Evolutionary conservation across 2,797 vertebrate species (phyloP).

Genomic region (Chaetodon trifasciatus): DNA sequence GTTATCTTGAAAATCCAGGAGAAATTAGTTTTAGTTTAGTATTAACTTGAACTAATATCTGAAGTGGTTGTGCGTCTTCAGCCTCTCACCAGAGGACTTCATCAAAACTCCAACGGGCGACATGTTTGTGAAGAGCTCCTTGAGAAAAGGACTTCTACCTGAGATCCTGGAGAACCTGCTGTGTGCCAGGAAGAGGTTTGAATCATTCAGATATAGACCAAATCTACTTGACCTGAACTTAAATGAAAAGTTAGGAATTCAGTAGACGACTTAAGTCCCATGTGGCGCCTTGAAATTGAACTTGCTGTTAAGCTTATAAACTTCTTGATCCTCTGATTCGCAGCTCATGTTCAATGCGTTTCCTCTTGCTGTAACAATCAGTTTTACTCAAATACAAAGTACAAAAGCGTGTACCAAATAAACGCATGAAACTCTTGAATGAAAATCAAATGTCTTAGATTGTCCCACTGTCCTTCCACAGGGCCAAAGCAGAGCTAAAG

Average conservation of each 20-base stretch:
- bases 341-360: not conserved
- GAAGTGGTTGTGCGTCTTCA: slow-evolving; percentile 59
- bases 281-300: not conserved
- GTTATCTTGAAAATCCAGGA: not conserved
- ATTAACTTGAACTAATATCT: slow-evolving; percentile 3
- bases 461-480: slow-evolving; percentile 55
- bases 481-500: slow-evolving; percentile 92
- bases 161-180: slow-evolving; percentile 95
- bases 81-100: slow-evolving; percentile 89
- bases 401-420: not conserved
- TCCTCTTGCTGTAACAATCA: not conserved
- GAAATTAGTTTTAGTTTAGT: not conserved
- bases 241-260: not conserved
- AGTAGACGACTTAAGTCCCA: not conserved
- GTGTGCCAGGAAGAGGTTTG: slow-evolving; percentile 91
- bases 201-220: slow-evolving; percentile 7
- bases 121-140: slow-evolving; percentile 89
- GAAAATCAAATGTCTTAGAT: not conserved
- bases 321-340: not conserved
- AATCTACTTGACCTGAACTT: not conserved
- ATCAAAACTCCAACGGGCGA: slow-evolving; percentile 93
- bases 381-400: not conserved
- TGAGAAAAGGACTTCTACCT: slow-evolving; percentile 93
- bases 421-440: not conserved
- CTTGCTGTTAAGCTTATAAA: not conserved